Percentiles rank a stretch among this genome's conserved stretches.
phyloP scores from a whole-genome alignment of 2,797 vertebrate genomes.

The Acanthornis magna region DNA sequence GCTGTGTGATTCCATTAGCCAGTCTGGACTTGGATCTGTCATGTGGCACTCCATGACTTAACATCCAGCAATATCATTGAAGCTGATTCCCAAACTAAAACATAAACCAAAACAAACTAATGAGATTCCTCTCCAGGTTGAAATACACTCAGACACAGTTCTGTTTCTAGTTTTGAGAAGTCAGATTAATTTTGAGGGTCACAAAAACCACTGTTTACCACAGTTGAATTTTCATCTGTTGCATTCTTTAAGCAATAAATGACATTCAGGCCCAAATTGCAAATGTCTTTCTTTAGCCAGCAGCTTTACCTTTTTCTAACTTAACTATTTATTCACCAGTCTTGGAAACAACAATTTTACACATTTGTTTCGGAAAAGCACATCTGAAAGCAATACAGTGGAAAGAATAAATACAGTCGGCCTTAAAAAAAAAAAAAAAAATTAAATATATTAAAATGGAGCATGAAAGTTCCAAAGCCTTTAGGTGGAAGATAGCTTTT shows the following conservation, averaged over 20 bases:
- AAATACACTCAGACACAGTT: neutral
- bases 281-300: neutral
- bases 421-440: neutral
- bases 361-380: neutral
- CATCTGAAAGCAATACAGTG: neutral
- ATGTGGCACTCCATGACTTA: neutral
- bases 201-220: neutral
- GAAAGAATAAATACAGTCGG: neutral
- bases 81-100: neutral
- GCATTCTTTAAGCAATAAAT: neutral
- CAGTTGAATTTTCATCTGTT: neutral
- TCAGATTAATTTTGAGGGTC: neutral
- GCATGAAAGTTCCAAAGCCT: neutral
- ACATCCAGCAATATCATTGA: neutral
- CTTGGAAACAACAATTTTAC: neutral
- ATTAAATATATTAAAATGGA: neutral
- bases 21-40: neutral
- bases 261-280: neutral
- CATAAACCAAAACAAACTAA: neutral
- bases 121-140: neutral
- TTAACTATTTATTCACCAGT: neutral
- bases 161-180: neutral
- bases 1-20: neutral
- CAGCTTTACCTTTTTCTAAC: neutral
- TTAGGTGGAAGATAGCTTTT: neutral